Conservation (phyloP, 2,113 vertebrate species). For the Petromus typicus region DNA sequence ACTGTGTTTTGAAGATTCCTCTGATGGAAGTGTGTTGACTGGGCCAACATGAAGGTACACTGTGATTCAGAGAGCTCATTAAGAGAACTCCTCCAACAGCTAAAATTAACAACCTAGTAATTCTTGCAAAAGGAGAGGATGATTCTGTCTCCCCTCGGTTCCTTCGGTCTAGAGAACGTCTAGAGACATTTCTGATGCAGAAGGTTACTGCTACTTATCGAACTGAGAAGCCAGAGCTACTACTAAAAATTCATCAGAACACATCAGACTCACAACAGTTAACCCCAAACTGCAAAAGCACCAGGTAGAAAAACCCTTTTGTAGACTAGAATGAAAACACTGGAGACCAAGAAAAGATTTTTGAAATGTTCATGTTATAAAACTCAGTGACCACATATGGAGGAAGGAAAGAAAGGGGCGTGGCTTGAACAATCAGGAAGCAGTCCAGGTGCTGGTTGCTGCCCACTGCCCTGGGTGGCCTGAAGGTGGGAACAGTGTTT, state of each 20-base stretch:
- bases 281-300: background rate
- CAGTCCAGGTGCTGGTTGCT: background rate
- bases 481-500: background rate
- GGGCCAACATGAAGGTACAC: background rate
- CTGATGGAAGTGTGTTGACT: background rate
- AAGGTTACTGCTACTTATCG: background rate
- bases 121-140: background rate
- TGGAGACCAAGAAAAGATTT: background rate
- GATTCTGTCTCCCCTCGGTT: background rate
- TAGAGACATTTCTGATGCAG: background rate
- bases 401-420: too few relatives aligned
- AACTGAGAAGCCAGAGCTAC: background rate
- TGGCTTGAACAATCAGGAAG: background rate
- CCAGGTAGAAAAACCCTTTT: background rate
- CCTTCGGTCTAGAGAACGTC: background rate
- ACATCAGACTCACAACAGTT: background rate
- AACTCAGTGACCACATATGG: background rate
- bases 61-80: background rate
- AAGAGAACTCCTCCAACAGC: background rate
- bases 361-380: background rate
- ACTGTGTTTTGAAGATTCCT: slow-evolving; percentile 29
- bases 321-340: background rate
- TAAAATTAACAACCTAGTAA: background rate
- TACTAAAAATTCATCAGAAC: background rate
- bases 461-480: background rate